phyloP scores from a whole-genome alignment of 1,140 invertebrate genomes.

The Heliconius congener region DNA sequence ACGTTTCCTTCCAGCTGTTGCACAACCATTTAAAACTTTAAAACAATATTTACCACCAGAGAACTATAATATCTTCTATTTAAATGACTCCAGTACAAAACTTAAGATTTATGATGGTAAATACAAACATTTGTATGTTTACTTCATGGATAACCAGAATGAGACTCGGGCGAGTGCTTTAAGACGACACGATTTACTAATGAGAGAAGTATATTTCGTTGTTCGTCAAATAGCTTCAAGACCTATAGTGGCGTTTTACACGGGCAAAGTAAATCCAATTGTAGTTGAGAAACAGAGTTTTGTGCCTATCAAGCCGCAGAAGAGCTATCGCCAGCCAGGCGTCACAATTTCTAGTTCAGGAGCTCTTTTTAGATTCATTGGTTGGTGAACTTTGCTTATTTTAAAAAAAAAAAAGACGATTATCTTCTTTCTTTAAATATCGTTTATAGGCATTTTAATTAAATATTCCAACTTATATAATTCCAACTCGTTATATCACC shows the following conservation, averaged over 20 bases:
- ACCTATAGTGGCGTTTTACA: slow-evolving; percentile 58
- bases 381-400: slow-evolving; percentile 38
- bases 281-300: slow-evolving; percentile 37
- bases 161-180: slow-evolving; percentile 46
- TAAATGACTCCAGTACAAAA: slow-evolving; percentile 45
- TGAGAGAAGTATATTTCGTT: slow-evolving; percentile 50
- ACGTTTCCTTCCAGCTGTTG: slow-evolving; percentile 53
- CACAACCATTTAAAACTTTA: slow-evolving; percentile 51
- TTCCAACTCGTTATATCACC: no score
- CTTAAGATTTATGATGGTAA: slow-evolving; percentile 47
- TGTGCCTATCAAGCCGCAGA: slow-evolving; percentile 32
- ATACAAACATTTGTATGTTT: slow-evolving; percentile 58
- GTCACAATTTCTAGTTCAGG: slow-evolving; percentile 50
- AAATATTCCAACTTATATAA: no score
- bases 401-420: background rate
- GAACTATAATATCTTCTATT: slow-evolving; percentile 46
- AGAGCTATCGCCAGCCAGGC: slow-evolving; percentile 31
- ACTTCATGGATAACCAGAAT: slow-evolving; percentile 52
- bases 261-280: slow-evolving; percentile 58
- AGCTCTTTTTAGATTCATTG: slow-evolving; percentile 55
- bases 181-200: slow-evolving; percentile 57
- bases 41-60: slow-evolving; percentile 46
- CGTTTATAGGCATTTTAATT: no score
- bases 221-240: slow-evolving; percentile 43
- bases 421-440: background rate